Base-by-base conservation (phyloP, 2,113 vertebrate species). In the Opisthocomus hoazin region DNA sequence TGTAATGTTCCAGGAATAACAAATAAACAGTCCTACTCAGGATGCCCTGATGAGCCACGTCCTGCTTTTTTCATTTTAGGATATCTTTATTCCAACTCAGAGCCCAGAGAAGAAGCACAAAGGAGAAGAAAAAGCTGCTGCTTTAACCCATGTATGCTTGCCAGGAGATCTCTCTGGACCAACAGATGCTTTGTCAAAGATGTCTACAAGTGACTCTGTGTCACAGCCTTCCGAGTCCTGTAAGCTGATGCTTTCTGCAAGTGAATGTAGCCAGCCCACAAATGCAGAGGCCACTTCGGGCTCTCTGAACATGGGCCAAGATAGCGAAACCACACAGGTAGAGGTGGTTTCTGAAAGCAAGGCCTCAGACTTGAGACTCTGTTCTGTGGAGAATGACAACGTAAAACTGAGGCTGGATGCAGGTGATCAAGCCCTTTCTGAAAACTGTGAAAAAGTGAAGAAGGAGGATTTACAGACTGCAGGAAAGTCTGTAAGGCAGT, bases 31-130 rank as follows among this genome's bases (percentile, higher is more conserved):
- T 65, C 34, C 48, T 81, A 22, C 45, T 84, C 3, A 8, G n/a
- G 10, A 3, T 91, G 43, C 15, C 18, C 34, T 87, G 41, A 45
- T 84, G 41, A 5, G 84, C 5, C 21, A 41, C 22, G 11, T 97
- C 34, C 53, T 6, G 1, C 27, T 24, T 86, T 82, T 89, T 32
- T 91, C 54, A 18, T 96, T 97, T 90, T 96, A 99, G 99, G 99
- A 99, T 77, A 98, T 98, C 51, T 99, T 99, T 87, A 97, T 98
- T 90, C 98, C 99, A 41, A 99, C 99, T 6, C 99, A 92, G 87
- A 99, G 98, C 94, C 97, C 98, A 71, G 98, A 98, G 78, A 89
- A 97, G 21, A 90, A 60, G 21, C 86, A 87, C n/a, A 84, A 90
- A 78, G 68, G 84, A 90, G 95, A 73, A 56, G 96, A 94, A 87